Base-by-base conservation (phyloP, 2,113 vertebrate genomes). In the Glareola pratincola region DNA sequence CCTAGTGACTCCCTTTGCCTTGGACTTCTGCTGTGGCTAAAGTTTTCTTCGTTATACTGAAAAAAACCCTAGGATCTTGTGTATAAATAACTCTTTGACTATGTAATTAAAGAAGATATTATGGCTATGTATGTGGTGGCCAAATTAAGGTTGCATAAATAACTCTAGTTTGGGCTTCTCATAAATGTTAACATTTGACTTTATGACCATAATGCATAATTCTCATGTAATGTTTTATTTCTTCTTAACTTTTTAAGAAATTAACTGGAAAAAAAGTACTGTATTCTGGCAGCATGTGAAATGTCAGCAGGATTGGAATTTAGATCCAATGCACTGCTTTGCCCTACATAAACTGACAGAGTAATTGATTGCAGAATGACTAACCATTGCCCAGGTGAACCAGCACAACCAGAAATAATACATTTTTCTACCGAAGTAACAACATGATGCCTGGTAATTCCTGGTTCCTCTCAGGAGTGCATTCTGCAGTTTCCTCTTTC, bases 291-390 rank as follows among this genome's bases (percentile, higher is more conserved):
- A 97, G 71, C 62, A 72, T 82, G 39, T 78, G 36, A 93, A 97
- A 96, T 93, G 94, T 95, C 96, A 94, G 78, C 71, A 85, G 88
- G 39, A n/a, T 34, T 95, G 88, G 69, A 90, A 92, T 76, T 82
- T 39, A 76, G 74, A 82, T 82, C 48, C 45, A 56, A 74, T 93
- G 81, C 72, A 39, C 26, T 72, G 18, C 18, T 86, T 88, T 77
- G 53, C 74, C 59, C 79, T 77, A 14, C 60, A 34, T 84, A 59
- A 95, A 54, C 89, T 68, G 50, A 43, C 53, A 73, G 53, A 62
- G 29, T 86, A 93, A 91, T 77, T 92, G 88, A 92, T 77, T 73
- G 22, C 60, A 37, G 37, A 51, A 74, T 94, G 80, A 88, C 47
- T 96, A 92, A 74, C 29, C n/a, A 81, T 71, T 94, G 64, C 91